Conservation (phyloP, 2,888 invertebrate species). For the Tolmerus cingulatus region DNA sequence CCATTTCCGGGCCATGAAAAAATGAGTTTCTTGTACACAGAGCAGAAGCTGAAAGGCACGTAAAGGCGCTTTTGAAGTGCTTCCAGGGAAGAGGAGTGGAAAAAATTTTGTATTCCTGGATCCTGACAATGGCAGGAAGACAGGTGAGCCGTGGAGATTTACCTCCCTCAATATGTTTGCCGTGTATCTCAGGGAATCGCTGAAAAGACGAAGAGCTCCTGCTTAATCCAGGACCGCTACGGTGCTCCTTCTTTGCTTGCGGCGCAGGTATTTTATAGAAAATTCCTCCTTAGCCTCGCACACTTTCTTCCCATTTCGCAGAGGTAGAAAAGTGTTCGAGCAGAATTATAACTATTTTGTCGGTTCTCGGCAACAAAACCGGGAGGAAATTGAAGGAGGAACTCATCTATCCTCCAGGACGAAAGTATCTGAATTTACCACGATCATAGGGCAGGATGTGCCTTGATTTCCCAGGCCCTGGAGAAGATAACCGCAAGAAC, state of each 20-base stretch:
- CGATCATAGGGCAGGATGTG: background rate
- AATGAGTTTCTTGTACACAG: background rate
- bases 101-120: background rate
- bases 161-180: slow-evolving; percentile 4
- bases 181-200: background rate
- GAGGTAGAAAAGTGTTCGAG: background rate
- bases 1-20: background rate
- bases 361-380: background rate
- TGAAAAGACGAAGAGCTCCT: slow-evolving; percentile 10
- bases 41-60: background rate
- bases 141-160: slow-evolving; percentile 21
- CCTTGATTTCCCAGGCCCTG: background rate
- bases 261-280: background rate
- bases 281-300: background rate
- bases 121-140: slow-evolving; percentile 7
- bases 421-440: background rate
- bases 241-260: background rate
- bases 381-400: background rate
- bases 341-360: slow-evolving; percentile 23
- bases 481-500: background rate
- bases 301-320: background rate
- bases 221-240: background rate
- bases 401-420: background rate
- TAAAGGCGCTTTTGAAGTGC: slow-evolving; percentile 5
- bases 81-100: background rate